These are phyloP conservation scores for Paramuricea clavata DNA, from an alignment of 92 coral and sea anemone genomes.

Conservation along the genomic window DNA sequence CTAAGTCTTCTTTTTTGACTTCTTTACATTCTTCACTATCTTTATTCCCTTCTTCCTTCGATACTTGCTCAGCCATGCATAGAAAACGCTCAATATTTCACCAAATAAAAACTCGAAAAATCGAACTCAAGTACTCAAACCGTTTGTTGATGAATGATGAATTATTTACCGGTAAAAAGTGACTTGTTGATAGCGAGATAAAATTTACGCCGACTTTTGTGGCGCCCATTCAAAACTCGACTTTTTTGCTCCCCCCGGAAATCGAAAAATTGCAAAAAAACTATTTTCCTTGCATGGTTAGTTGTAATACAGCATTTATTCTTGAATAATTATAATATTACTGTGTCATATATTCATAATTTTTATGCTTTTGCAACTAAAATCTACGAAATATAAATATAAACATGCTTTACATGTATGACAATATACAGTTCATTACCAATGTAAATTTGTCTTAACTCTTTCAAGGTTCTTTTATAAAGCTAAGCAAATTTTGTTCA, in stretches of 20 bases:
- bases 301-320: no score
- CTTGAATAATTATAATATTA: no score
- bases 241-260: neutral
- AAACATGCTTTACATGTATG: no score
- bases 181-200: neutral
- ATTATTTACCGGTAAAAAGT: neutral
- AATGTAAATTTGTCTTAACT: no score
- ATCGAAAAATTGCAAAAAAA: neutral
- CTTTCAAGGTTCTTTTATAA: neutral
- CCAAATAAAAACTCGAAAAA: neutral
- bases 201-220: neutral
- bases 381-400: no score
- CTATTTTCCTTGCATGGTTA: neutral
- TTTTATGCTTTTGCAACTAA: no score
- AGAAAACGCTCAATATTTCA: neutral
- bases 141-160: slow-evolving; percentile 1
- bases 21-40: neutral
- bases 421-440: no score
- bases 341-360: neutral
- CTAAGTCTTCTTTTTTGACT: neutral
- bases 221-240: neutral
- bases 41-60: neutral
- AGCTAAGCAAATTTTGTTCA: no score
- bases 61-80: slow-evolving; percentile 30
- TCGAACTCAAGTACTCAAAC: neutral